These are phyloP conservation scores for Sprattus sprattus DNA, from an alignment of 2,113 vertebrate genomes.

Conservation along the genomic window DNA sequence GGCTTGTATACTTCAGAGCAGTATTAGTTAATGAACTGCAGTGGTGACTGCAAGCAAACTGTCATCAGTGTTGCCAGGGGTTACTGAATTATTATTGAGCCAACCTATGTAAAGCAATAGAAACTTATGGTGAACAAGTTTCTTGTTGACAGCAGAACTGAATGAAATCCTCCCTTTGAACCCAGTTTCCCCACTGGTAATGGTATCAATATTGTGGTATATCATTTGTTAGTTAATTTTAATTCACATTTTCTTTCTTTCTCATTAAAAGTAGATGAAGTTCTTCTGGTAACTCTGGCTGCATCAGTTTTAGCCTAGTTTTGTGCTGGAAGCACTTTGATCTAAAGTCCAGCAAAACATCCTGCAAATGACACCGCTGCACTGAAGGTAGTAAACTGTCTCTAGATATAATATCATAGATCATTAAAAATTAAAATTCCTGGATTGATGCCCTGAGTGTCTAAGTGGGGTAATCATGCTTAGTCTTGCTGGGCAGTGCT, in stretches of 20 bases:
- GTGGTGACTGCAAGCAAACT: neutral
- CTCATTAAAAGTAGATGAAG: neutral
- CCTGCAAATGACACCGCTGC: neutral
- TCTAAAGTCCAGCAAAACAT: neutral
- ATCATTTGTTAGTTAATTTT: neutral
- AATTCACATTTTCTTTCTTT: neutral
- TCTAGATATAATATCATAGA: too few relatives aligned
- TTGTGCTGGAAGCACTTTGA: neutral
- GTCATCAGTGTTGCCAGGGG: neutral
- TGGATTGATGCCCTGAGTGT: neutral
- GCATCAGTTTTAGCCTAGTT: neutral
- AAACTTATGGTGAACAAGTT: neutral
- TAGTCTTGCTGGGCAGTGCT: neutral
- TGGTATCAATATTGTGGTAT: neutral
- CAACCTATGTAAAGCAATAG: neutral
- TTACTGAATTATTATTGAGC: neutral
- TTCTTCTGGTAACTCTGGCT: neutral
- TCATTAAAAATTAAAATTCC: neutral
- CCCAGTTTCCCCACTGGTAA: neutral
- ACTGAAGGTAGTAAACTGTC: neutral
- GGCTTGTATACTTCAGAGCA: too few relatives aligned
- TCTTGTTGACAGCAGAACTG: neutral
- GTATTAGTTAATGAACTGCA: too few relatives aligned
- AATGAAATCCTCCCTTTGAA: neutral
- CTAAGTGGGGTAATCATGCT: neutral